phyloP scores from a whole-genome alignment of 2,797 vertebrate species.

The Microhierax caerulescens region DNA sequence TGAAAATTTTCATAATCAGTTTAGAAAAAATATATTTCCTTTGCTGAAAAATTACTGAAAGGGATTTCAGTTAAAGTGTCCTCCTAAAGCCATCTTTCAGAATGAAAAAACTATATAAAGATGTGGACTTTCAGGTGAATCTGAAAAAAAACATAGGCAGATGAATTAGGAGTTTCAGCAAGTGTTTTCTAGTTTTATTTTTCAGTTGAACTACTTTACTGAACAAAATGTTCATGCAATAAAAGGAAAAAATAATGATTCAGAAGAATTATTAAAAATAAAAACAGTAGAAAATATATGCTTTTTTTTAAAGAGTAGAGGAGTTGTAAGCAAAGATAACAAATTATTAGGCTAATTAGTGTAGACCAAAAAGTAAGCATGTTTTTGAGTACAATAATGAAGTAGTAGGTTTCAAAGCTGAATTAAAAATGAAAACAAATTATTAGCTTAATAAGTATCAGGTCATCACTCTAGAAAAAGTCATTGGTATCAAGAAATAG shows the following conservation, averaged over 20 bases:
- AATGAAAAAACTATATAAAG: background rate
- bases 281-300: background rate
- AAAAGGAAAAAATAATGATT: background rate
- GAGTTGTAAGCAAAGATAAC: background rate
- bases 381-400: background rate
- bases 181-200: fast-evolving
- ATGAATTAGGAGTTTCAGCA: background rate
- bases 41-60: background rate
- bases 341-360: background rate
- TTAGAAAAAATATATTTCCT: background rate
- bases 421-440: background rate
- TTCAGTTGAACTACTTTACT: background rate
- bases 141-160: background rate
- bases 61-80: background rate
- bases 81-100: background rate
- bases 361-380: background rate
- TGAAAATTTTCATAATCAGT: background rate
- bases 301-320: fast-evolving
- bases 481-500: background rate
- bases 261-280: background rate
- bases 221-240: background rate
- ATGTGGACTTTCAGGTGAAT: background rate
- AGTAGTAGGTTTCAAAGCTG: background rate
- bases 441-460: background rate
- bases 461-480: background rate